Conservation (phyloP, 1,140 invertebrate genomes). For the Calosoma granatense region DNA sequence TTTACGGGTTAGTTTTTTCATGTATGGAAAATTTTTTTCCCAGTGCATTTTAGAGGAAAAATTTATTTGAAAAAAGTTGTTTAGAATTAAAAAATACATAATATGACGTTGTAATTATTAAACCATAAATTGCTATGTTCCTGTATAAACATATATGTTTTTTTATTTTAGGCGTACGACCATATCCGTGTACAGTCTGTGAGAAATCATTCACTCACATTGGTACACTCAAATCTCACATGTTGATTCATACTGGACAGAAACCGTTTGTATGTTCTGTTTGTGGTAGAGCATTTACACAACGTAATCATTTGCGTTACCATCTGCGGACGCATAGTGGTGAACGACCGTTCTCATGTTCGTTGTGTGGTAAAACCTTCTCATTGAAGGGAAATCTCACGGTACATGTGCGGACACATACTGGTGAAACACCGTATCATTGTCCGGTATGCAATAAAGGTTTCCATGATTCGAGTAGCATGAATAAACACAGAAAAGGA, state of each 20-base stretch:
- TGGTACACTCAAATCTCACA: not conserved
- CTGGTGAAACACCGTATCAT: constrained; percentile 41
- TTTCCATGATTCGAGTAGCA: constrained; percentile 19
- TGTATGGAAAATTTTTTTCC: too few species aligned
- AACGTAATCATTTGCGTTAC: constrained; percentile 51
- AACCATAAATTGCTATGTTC: too few species aligned
- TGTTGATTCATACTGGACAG: constrained; percentile 53
- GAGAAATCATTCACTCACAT: not conserved
- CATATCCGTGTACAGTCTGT: not conserved
- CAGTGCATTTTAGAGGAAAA: too few species aligned
- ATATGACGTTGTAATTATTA: too few species aligned
- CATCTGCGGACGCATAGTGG: constrained; percentile 52
- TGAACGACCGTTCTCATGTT: constrained; percentile 50
- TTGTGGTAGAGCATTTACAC: constrained; percentile 62
- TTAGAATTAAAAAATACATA: too few species aligned
- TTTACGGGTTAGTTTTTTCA: too few species aligned
- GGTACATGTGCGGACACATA: constrained; percentile 22
- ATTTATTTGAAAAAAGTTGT: too few species aligned
- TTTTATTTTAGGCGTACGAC: not conserved
- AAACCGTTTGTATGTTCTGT: constrained; percentile 63
- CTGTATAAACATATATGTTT: not conserved
- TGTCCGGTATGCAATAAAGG: constrained; percentile 57
- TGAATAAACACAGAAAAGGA: constrained; percentile 19
- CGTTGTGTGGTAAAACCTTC: constrained; percentile 56
- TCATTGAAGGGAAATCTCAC: constrained; percentile 23